phyloP scores from a whole-genome alignment of 2,113 vertebrate genomes.

The Salvator merianae region DNA sequence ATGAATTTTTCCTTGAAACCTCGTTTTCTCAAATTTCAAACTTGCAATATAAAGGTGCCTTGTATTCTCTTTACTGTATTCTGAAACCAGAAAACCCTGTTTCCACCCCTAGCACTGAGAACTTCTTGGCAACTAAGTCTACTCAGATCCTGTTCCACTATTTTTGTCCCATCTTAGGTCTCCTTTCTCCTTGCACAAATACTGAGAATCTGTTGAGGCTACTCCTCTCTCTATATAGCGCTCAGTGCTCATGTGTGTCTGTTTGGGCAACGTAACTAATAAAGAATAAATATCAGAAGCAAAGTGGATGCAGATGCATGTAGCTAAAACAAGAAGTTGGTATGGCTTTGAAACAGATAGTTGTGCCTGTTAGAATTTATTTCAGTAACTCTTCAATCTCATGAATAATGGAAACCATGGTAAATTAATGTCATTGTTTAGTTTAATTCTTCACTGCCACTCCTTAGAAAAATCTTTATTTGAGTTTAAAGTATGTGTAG shows the following conservation, averaged over 20 bases:
- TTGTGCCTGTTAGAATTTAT: background rate
- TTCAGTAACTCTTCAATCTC: background rate
- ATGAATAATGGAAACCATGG: background rate
- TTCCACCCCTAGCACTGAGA: background rate
- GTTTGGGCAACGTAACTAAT: background rate
- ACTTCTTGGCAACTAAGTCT: background rate
- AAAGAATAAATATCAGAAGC: background rate
- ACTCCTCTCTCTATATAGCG: background rate
- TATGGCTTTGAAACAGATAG: background rate
- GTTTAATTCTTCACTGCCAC: background rate
- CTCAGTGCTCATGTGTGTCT: background rate
- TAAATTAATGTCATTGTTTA: background rate
- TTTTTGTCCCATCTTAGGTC: background rate
- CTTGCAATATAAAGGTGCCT: background rate
- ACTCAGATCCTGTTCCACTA: background rate
- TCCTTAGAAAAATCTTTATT: background rate
- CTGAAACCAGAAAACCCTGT: too few species aligned
- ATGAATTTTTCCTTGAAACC: background rate
- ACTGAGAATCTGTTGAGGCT: background rate
- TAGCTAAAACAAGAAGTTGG: background rate
- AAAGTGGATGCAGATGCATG: background rate
- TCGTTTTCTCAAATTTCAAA: background rate
- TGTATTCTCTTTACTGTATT: background rate
- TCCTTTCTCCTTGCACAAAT: background rate
- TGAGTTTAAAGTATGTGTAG: too few species aligned